Base-by-base conservation (phyloP, 2,888 invertebrate genomes). In the Cheilosia vernalis region DNA sequence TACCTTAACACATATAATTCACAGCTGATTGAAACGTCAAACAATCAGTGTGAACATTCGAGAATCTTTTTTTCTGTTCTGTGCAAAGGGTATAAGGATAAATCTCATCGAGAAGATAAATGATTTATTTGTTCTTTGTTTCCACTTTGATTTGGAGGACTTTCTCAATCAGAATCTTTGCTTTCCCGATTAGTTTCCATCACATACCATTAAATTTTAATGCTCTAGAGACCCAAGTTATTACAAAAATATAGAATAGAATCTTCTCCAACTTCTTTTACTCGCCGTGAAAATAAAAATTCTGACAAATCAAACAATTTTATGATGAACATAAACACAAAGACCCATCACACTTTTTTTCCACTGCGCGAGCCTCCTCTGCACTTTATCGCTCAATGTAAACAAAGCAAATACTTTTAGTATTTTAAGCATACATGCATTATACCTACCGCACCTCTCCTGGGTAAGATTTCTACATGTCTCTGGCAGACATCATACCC, bases 351-450 rank as follows among this genome's bases (percentile, higher is more conserved):
- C 80, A 64, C 19, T 53, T 53, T 61, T 42, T 67, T 56, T 44
- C 10, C 47, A 44, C 4, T 76, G 21, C 44, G 58, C 76, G 24
- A 66, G 27, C 55, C 80, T 47, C 40, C 70, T 44, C 72, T 63
- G 70, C 85, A 85, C 72, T 81, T 80, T 81, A 85, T 85, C 21
- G 21, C 85, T 70, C 56, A 63, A 64, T 77, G 72, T 85, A 85
- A 85, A 85, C 85, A 85, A 80, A 80, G 55, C 70, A 70, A 85
- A 80, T 76, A 85, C 58, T 85, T 72, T 85, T 76, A 70, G 70
- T 84, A 76, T 76, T 80, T 76, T 84, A 61, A 79, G 70, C 81
- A 66, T 51, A 85, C 81, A 76, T 51, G 56, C 58, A 61, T 55
- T 69, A 72, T 79, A 53, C 13, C 13, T 4, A 13, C 37, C 3